Conservation (phyloP, 1,140 invertebrate genomes). For the Bursaphelenchus mucronatus region DNA sequence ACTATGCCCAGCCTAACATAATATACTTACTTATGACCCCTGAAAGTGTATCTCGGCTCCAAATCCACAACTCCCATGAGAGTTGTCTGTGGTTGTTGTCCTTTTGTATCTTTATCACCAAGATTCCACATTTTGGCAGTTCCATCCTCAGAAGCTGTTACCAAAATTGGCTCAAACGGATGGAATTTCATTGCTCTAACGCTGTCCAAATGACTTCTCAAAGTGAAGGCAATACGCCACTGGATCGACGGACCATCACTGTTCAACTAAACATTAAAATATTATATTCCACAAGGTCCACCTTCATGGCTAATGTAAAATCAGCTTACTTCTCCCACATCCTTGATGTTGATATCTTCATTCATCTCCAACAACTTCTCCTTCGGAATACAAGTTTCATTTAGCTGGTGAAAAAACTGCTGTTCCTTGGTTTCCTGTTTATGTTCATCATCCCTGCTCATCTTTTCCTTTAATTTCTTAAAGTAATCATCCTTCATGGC, state of each 20-base stretch:
- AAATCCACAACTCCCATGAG: constrained; percentile 69
- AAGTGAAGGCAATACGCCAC: constrained; percentile 51
- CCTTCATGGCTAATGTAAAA: too few relatives aligned
- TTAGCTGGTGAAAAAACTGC: too few relatives aligned
- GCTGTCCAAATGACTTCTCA: constrained; percentile 81
- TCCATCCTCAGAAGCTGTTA: constrained; percentile 96
- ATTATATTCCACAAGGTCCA: background rate
- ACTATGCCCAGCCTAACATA: constrained; percentile 6
- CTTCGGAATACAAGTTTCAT: too few relatives aligned
- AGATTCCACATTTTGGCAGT: constrained; percentile 98
- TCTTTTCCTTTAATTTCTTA: background rate
- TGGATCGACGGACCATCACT: constrained; percentile 46
- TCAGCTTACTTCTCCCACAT: constrained; percentile 39
- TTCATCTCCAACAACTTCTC: constrained; percentile 3
- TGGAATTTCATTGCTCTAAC: constrained; percentile 83
- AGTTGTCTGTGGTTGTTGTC: constrained; percentile 20
- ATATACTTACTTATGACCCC: constrained; percentile 71
- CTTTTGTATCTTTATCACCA: constrained; percentile 63
- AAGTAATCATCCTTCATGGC: constrained; percentile 34
- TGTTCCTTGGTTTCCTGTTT: too few relatives aligned
- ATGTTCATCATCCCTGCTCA: background rate
- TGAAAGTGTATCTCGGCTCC: constrained; percentile 95
- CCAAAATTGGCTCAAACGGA: constrained; percentile 87
- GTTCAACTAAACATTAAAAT: constrained; percentile 13
- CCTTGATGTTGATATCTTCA: constrained; percentile 52